These are phyloP conservation scores for Nesidiocoris tenuis DNA, from an alignment of 2,888 invertebrate genomes.

Conservation along the genomic window DNA sequence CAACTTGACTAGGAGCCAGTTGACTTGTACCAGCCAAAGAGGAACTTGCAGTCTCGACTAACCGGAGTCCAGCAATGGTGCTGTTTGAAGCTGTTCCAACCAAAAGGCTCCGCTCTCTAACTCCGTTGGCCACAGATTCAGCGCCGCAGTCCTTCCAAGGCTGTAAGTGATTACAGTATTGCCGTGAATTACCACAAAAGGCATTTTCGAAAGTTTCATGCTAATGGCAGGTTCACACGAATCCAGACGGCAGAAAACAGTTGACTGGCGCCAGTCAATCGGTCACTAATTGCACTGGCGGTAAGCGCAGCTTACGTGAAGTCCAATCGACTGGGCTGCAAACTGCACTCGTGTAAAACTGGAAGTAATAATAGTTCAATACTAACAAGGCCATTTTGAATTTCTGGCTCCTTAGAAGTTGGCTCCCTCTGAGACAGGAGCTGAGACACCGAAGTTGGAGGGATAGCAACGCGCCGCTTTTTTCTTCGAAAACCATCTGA, in stretches of 20 bases:
- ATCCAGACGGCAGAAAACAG: too few relatives aligned
- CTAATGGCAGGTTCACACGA: too few relatives aligned
- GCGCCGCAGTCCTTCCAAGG: constrained; percentile 45
- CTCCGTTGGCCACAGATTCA: constrained; percentile 40
- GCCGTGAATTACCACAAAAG: background rate
- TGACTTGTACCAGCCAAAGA: background rate
- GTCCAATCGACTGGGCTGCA: too few relatives aligned
- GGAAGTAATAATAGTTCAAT: background rate
- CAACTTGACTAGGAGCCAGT: background rate
- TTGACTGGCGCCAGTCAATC: too few relatives aligned
- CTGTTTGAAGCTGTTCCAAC: background rate
- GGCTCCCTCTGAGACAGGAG: constrained; percentile 59
- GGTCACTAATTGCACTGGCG: too few relatives aligned
- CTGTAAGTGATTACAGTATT: too few relatives aligned
- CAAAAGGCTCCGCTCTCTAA: constrained; percentile 6
- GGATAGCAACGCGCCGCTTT: constrained; percentile 39
- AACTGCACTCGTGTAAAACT: background rate
- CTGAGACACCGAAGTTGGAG: constrained; percentile 48
- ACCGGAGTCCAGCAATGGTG: background rate
- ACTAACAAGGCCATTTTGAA: constrained; percentile 45
- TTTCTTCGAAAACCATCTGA: constrained; percentile 45
- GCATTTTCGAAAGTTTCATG: background rate
- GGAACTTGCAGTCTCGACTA: background rate
- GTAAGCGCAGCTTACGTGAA: too few relatives aligned
- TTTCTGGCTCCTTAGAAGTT: constrained; percentile 51